Conservation (phyloP, 2,113 vertebrate genomes). For the Upupa epops region DNA sequence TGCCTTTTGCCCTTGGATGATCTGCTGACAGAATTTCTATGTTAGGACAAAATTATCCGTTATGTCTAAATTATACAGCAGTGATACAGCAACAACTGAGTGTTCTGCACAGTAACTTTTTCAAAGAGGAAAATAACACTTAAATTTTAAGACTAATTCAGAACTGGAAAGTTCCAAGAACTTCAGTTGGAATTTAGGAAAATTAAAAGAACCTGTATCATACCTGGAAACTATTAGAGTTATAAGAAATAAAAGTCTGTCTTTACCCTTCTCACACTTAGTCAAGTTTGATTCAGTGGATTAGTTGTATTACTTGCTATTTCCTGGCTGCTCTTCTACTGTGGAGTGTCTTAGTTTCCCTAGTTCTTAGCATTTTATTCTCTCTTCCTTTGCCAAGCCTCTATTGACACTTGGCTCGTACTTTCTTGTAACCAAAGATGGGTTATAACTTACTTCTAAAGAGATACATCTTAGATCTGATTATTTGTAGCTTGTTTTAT, state of each 20-base stretch:
- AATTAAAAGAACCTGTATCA: neutral
- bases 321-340: neutral
- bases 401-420: neutral
- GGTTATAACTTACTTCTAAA: neutral
- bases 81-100: neutral
- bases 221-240: neutral
- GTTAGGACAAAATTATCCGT: neutral
- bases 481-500: slow-evolving; percentile 8
- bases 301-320: neutral
- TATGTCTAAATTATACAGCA: neutral
- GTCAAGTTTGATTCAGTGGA: neutral
- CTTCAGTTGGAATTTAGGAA: neutral
- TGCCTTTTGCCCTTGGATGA: neutral
- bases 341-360: neutral
- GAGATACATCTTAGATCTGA: neutral
- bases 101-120: neutral
- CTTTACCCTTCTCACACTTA: neutral
- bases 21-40: neutral
- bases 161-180: neutral
- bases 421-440: neutral
- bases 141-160: neutral
- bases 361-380: neutral
- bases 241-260: neutral
- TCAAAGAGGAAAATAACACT: neutral
- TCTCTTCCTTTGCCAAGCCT: neutral